These are phyloP conservation scores for Herminia tarsipennalis DNA, from an alignment of 2,888 invertebrate species.

Conservation along the genomic window DNA sequence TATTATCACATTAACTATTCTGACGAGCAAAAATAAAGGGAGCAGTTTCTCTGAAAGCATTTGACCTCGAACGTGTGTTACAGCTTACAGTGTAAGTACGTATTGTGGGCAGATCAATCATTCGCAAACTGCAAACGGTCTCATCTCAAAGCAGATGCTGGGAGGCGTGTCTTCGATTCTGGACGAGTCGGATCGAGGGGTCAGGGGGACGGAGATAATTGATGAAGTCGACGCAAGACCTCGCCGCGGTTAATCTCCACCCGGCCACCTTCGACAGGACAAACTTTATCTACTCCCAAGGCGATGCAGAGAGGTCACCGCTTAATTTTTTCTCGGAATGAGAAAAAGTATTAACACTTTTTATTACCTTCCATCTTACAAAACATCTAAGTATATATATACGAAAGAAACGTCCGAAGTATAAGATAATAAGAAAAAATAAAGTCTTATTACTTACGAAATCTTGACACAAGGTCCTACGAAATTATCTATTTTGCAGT, in stretches of 20 bases:
- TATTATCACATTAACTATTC: too few species aligned
- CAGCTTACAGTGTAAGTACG: conserved; percentile 22
- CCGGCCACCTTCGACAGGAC: conserved; percentile 59
- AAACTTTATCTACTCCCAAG: conserved; percentile 61
- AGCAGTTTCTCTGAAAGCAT: conserved; percentile 19
- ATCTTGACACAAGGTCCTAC: conserved; percentile 8
- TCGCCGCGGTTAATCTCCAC: conserved; percentile 62
- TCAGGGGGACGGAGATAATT: conserved; percentile 61
- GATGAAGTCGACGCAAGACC: conserved; percentile 72
- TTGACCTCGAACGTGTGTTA: not conserved
- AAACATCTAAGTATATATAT: conserved; percentile 3
- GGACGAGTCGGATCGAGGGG: conserved; percentile 39
- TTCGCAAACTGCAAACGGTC: conserved; percentile 45
- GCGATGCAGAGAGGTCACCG: conserved; percentile 47
- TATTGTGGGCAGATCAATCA: conserved; percentile 49
- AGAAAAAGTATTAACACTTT: conserved; percentile 37
- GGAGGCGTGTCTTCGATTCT: conserved; percentile 53
- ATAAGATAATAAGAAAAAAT: conserved; percentile 14
- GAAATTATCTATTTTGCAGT: conserved; percentile 21
- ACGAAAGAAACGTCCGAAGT: conserved; percentile 5
- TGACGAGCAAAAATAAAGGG: too few species aligned
- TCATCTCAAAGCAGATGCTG: conserved; percentile 41
- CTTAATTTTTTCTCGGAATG: conserved; percentile 43
- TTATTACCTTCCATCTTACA: conserved; percentile 26
- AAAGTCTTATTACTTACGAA: conserved; percentile 18